A percentile compares a stretch with the other conserved stretches of the same genome.
These are phyloP conservation scores for Catocala nupta DNA, from an alignment of 2,888 invertebrate species.

Conservation along the genomic window DNA sequence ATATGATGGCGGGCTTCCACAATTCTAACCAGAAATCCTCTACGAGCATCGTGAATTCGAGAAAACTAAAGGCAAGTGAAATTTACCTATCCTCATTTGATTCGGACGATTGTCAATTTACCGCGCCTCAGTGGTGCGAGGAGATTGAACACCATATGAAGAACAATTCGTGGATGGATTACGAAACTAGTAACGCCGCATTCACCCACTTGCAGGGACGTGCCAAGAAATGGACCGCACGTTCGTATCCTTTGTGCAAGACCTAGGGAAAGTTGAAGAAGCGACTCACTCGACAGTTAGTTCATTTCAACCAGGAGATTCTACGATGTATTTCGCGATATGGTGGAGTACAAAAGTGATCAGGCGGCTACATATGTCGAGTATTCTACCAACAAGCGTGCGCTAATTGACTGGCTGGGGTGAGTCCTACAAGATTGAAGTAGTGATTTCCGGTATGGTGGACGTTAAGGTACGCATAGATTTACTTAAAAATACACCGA, in stretches of 20 bases:
- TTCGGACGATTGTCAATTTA: constrained; percentile 36
- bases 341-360: constrained; percentile 34
- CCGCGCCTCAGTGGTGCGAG: constrained; percentile 38
- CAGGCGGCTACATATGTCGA: constrained; percentile 24
- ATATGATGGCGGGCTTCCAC: constrained; percentile 2
- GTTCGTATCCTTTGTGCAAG: constrained; percentile 2
- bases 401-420: constrained; percentile 28
- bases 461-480: constrained; percentile 34
- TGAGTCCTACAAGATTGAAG: constrained; percentile 33
- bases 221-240: not conserved
- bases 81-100: constrained; percentile 33
- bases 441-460: constrained; percentile 35
- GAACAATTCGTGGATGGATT: constrained; percentile 26
- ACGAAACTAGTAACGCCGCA: constrained; percentile 6
- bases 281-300: constrained; percentile 1
- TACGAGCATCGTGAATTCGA: not conserved
- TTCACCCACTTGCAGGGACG: constrained; percentile 24
- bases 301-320: not conserved
- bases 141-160: constrained; percentile 24
- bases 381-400: constrained; percentile 23
- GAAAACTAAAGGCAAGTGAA: constrained; percentile 5
- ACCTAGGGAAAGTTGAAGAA: not conserved
- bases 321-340: constrained; percentile 22
- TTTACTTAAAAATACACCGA: not conserved
- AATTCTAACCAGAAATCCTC: not conserved